Percentiles rank a stretch among this genome's conserved stretches.
These are phyloP conservation scores for Hydraecia micacea DNA, from an alignment of 2,888 invertebrate species.

Conservation along the genomic window DNA sequence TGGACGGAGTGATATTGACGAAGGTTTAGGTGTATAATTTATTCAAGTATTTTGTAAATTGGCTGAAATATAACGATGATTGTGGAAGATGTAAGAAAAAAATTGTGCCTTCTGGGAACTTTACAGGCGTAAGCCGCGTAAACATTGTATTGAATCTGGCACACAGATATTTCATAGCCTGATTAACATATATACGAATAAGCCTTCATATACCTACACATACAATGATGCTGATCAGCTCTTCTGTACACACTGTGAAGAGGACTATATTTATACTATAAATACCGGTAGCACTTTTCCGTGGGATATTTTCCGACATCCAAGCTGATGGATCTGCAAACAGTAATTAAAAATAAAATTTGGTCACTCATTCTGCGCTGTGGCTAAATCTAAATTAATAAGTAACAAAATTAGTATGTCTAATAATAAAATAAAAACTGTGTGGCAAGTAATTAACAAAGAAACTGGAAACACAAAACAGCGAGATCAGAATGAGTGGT, in stretches of 20 bases:
- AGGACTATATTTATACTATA: neutral
- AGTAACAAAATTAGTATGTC: too few relatives aligned
- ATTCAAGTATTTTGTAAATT: neutral
- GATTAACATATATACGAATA: too few relatives aligned
- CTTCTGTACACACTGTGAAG: too few relatives aligned
- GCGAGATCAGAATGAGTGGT: too few relatives aligned
- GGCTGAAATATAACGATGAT: neutral
- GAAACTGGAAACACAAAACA: too few relatives aligned
- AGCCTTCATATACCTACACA: too few relatives aligned
- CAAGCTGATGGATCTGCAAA: neutral
- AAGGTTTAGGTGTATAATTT: neutral
- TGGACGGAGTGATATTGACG: neutral
- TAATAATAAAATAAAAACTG: too few relatives aligned
- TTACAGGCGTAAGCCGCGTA: neutral
- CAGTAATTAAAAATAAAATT: neutral
- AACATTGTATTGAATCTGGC: neutral
- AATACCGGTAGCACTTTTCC: neutral
- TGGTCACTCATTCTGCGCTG: neutral
- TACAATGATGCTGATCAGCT: too few relatives aligned
- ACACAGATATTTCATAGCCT: neutral
- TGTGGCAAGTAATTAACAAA: too few relatives aligned
- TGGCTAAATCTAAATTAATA: too few relatives aligned
- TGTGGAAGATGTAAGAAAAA: neutral
- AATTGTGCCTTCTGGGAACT: neutral
- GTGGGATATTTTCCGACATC: neutral